phyloP scores from a whole-genome alignment of 1,140 invertebrate species.

The Nasonia longicornis region DNA sequence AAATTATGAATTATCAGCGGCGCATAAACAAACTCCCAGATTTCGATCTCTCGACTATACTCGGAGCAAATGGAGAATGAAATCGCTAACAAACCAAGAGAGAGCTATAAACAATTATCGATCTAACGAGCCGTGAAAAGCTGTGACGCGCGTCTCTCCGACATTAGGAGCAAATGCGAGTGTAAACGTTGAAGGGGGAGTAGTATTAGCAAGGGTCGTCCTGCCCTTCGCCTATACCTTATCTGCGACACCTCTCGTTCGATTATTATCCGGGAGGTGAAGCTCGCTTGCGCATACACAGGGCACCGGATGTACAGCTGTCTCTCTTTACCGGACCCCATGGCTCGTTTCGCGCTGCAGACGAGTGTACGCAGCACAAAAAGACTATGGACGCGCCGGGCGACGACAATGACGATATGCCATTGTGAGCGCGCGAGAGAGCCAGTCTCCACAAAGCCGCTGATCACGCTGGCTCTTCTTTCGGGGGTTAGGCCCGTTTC shows the following conservation, averaged over 20 bases:
- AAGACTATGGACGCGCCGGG: conserved; percentile 55
- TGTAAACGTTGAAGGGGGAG: background rate
- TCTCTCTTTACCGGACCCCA: conserved; percentile 27
- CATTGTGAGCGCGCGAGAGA: conserved; percentile 51
- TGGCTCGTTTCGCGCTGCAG: conserved; percentile 44
- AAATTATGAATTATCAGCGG: no score
- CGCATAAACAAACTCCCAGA: no score
- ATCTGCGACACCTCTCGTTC: conserved; percentile 25
- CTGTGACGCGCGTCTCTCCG: background rate
- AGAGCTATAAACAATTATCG: conserved; percentile 24
- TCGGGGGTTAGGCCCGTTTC: background rate
- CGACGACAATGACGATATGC: conserved; percentile 57
- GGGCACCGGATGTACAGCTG: conserved; percentile 24
- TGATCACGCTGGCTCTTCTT: conserved; percentile 19
- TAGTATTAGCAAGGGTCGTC: background rate
- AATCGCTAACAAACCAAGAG: background rate
- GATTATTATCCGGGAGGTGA: conserved; percentile 31
- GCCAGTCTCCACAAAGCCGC: conserved; percentile 56
- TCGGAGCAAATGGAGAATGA: conserved; percentile 4
- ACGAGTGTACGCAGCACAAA: conserved; percentile 38
- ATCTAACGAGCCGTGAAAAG: conserved; percentile 26
- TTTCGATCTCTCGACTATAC: no score
- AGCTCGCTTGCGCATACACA: background rate
- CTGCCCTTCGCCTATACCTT: conserved; percentile 4
- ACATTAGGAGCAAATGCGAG: background rate